Evolutionary conservation across 2,113 vertebrate genomes (phyloP).

Genomic region (Stigmatopora nigra): DNA sequence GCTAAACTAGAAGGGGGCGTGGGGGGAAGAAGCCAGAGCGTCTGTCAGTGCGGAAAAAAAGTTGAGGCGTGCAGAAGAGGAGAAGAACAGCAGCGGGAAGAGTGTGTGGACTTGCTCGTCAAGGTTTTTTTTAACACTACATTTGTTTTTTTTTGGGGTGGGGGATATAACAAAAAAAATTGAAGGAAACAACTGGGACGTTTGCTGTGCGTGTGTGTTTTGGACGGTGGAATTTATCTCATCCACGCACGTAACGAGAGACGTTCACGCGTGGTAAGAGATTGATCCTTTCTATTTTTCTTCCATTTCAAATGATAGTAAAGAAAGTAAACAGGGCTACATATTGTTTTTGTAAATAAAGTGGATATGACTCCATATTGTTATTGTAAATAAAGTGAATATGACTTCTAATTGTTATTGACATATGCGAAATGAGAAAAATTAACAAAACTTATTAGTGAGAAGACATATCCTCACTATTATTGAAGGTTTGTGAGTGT

Average conservation of each 20-base stretch:
- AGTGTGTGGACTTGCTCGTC: conserved; percentile 48
- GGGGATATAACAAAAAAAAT: conserved; percentile 6
- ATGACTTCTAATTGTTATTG: too few species aligned
- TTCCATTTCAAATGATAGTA: background rate
- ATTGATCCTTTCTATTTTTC: background rate
- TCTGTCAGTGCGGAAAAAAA: conserved; percentile 61
- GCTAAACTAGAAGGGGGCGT: background rate
- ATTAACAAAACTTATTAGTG: too few species aligned
- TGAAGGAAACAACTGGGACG: conserved; percentile 41
- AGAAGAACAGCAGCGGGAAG: conserved; percentile 43
- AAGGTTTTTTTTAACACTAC: conserved; percentile 27
- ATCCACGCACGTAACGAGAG: conserved; percentile 8
- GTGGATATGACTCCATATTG: too few species aligned
- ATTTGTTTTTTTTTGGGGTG: conserved; percentile 48
- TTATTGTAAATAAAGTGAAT: too few species aligned
- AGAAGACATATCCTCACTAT: too few species aligned
- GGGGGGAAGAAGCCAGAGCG: conserved; percentile 34
- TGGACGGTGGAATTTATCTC: conserved; percentile 61
- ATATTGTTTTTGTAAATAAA: too few species aligned
- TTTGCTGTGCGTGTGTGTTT: conserved; percentile 12
- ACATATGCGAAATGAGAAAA: too few species aligned
- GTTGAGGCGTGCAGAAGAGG: conserved; percentile 58
- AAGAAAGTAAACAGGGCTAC: background rate
- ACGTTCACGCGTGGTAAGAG: conserved; percentile 62
- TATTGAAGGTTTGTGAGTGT: background rate